These are phyloP conservation scores for Drosophila ananassae DNA, from an alignment of 1,140 invertebrate species.

Conservation along the genomic window DNA sequence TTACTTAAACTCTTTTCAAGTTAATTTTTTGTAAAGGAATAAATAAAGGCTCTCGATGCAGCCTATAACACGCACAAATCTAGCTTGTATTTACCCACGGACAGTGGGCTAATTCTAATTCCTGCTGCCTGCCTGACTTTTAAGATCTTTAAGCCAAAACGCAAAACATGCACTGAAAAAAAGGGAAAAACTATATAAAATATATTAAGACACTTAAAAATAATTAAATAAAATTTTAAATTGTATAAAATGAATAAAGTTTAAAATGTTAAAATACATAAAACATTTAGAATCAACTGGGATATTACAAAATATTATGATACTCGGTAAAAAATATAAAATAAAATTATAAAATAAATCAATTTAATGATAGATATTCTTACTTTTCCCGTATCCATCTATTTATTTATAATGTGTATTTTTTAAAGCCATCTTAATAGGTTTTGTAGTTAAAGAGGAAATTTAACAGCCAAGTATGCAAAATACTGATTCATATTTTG, in stretches of 20 bases:
- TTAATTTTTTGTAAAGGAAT: conserved; percentile 2
- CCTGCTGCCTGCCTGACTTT: conserved; percentile 34
- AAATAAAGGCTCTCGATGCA: conserved; percentile 3
- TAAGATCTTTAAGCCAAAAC: conserved; percentile 17
- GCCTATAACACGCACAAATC: conserved; percentile 51
- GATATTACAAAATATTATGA: too few relatives aligned
- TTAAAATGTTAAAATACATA: too few relatives aligned
- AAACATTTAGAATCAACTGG: too few relatives aligned
- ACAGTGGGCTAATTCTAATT: conserved; percentile 40
- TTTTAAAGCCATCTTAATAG: too few relatives aligned
- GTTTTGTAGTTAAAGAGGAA: too few relatives aligned
- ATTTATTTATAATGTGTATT: too few relatives aligned
- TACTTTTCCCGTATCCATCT: too few relatives aligned
- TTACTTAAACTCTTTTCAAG: background rate
- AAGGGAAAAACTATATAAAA: background rate
- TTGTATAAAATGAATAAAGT: background rate
- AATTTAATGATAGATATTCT: too few relatives aligned
- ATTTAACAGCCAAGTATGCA: too few relatives aligned
- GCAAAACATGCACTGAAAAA: conserved; percentile 1
- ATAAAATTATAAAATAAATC: too few relatives aligned
- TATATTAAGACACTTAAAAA: background rate
- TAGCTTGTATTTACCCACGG: conserved; percentile 27
- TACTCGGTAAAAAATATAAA: too few relatives aligned
- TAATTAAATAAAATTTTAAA: background rate
- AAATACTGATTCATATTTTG: too few relatives aligned